A percentile compares a stretch with the other conserved stretches of the same genome.
Evolutionary conservation across 2,797 vertebrate genomes (phyloP).

Genomic region (Echeneis naucrates): DNA sequence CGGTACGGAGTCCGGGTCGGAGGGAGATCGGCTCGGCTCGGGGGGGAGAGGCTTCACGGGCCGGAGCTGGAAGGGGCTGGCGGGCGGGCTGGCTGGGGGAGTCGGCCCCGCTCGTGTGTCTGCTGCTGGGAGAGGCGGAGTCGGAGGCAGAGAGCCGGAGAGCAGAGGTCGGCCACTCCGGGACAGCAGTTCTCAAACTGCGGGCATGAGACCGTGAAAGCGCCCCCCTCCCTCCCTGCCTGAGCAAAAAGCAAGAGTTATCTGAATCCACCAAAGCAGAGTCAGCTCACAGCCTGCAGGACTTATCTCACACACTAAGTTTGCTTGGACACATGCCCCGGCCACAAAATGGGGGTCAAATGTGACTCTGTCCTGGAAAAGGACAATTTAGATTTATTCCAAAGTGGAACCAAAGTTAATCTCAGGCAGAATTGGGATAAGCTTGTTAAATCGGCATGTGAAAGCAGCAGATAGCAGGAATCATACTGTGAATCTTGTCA

Average conservation of each 20-base stretch:
- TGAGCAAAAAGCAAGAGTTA: background rate
- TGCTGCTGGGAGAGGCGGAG: conserved; percentile 79
- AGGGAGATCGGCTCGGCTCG: too few species aligned
- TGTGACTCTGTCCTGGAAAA: too few species aligned
- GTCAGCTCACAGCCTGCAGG: background rate
- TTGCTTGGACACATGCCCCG: background rate
- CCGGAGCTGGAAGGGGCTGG: conserved; percentile 65
- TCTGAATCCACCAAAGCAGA: background rate
- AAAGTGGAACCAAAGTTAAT: background rate
- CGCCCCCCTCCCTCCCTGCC: background rate
- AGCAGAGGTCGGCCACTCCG: conserved; percentile 60
- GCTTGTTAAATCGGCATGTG: too few species aligned
- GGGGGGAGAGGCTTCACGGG: background rate
- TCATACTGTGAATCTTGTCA: too few species aligned
- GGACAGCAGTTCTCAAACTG: conserved; percentile 41
- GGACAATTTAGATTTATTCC: background rate
- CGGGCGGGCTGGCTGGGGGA: conserved; percentile 61
- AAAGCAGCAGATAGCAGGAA: too few species aligned
- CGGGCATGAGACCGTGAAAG: conserved; percentile 27
- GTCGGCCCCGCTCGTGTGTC: conserved; percentile 62
- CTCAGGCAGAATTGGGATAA: too few species aligned
- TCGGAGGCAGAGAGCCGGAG: conserved; percentile 69
- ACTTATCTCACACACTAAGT: background rate
- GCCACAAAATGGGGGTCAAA: background rate
- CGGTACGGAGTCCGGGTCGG: conserved; percentile 53